phyloP scores from a whole-genome alignment of 2,888 invertebrate genomes.

The Brenthis ino region DNA sequence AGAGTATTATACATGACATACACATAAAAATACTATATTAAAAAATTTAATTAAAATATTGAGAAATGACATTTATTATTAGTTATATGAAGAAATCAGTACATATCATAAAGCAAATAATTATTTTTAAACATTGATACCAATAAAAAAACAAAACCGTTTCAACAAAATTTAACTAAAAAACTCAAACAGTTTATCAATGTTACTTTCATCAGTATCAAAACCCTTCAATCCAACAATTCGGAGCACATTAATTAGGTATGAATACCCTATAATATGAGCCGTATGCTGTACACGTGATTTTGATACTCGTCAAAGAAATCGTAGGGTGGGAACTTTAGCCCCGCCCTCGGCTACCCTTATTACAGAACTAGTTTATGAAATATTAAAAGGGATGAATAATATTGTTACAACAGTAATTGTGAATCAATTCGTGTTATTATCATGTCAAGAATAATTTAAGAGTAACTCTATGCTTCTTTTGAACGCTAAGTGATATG shows the following conservation, averaged over 20 bases:
- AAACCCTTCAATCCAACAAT: slow-evolving; percentile 47
- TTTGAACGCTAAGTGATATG: slow-evolving; percentile 57
- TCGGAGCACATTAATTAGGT: slow-evolving; percentile 73
- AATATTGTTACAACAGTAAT: slow-evolving; percentile 65
- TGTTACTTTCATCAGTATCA: slow-evolving; percentile 52
- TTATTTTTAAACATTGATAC: too few species aligned
- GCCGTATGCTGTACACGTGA: slow-evolving; percentile 73
- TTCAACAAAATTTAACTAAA: too few species aligned
- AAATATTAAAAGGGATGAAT: slow-evolving; percentile 67
- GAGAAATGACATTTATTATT: too few species aligned
- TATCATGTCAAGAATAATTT: slow-evolving; percentile 76
- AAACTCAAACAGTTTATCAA: too few species aligned
- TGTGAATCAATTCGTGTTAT: slow-evolving; percentile 74
- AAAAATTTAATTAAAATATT: too few species aligned
- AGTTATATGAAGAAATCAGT: too few species aligned
- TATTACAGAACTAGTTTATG: slow-evolving; percentile 65
- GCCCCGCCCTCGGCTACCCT: slow-evolving; percentile 66
- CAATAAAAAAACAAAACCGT: not conserved
- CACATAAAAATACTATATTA: too few species aligned
- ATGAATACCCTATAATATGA: slow-evolving; percentile 77
- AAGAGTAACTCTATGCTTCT: slow-evolving; percentile 51
- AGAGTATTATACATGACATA: too few species aligned
- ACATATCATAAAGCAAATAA: too few species aligned
- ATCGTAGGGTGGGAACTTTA: slow-evolving; percentile 57
- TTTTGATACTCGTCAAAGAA: slow-evolving; percentile 56